These are phyloP conservation scores for Uropetala carovei DNA, from an alignment of 2,888 invertebrate genomes.

Conservation along the genomic window DNA sequence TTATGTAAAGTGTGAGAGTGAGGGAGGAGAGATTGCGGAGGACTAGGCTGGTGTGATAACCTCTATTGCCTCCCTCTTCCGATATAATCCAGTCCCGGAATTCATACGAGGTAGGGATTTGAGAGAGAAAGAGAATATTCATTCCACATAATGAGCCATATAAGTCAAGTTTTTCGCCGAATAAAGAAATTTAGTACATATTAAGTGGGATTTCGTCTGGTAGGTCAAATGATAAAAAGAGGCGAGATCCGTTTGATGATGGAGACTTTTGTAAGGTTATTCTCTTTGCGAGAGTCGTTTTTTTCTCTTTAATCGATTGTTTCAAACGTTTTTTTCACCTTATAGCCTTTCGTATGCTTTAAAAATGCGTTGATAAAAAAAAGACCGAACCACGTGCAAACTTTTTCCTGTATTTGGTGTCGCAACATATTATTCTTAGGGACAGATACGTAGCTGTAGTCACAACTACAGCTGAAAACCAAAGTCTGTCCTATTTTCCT, in stretches of 20 bases:
- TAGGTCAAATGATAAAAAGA: not conserved
- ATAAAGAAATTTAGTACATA: not conserved
- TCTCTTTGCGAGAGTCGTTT: not conserved
- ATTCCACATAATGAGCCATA: not conserved
- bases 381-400: too few relatives aligned
- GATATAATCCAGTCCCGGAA: not conserved
- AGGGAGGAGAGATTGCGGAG: not conserved
- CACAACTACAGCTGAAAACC: too few relatives aligned
- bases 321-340: not conserved
- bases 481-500: too few relatives aligned
- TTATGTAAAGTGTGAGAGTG: conserved; percentile 4
- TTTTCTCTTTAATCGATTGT: not conserved
- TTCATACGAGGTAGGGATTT: conserved; percentile 2
- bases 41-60: not conserved
- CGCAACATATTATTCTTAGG: too few relatives aligned
- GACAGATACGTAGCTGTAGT: too few relatives aligned
- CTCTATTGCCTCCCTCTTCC: not conserved
- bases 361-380: not conserved
- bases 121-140: not conserved
- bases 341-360: not conserved
- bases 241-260: not conserved
- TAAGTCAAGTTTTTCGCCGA: not conserved
- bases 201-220: not conserved
- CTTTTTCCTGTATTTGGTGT: too few relatives aligned
- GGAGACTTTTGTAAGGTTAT: not conserved